Evolutionary conservation across 2,797 vertebrate genomes (phyloP), one percentile per base, ranked within the genome.

Genomic region (Nothura maculosa): DNA sequence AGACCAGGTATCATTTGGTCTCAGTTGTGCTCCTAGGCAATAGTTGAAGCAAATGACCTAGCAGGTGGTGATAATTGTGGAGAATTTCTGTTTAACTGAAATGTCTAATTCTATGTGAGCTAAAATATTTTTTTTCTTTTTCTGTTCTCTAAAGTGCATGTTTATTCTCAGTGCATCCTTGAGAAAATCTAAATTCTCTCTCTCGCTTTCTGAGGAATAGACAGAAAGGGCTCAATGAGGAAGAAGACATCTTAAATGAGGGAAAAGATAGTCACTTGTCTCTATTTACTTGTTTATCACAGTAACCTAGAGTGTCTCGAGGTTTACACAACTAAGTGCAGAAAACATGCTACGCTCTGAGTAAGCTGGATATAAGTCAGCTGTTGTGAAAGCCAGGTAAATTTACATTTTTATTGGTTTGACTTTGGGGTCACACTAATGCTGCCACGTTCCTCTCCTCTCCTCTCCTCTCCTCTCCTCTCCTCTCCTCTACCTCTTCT

Each of bases 71-170:
- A 38, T 50, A 86, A 87, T 45, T 72, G 32, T 24, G 64, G 36
- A 85, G n/a, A 62, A 79, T 72, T 95, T 76, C 7, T 84, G 52
- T 84, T 93, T 91, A 91, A 67, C 11, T n/a, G 74, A 81, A 69
- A 64, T 55, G 5, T 54, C 21, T 1, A 1, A 50, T 43, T 81
- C 80, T 70, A 81, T 63, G n/a, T 54, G n/a, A 90, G 22, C 47
- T 34, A 9, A 17, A 66, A 76, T 77, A 72, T 55, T 52, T 47
- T 48, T 74, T 74, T 12, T 52, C 20, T 12, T 28, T 12, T 62
- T 62, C 19, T 73, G 85, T 69, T 6, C 19, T 77, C 52, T 81
- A 45, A 81, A 79, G 54, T 78, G 27, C 3, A 27, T 64, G 85
- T 70, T 85, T 20, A 66, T 62, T 83, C 38, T 73, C 48, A 57